Evolutionary conservation across 2,888 invertebrate species (phyloP).

Genomic region (Tetanocera ferruginea): DNA sequence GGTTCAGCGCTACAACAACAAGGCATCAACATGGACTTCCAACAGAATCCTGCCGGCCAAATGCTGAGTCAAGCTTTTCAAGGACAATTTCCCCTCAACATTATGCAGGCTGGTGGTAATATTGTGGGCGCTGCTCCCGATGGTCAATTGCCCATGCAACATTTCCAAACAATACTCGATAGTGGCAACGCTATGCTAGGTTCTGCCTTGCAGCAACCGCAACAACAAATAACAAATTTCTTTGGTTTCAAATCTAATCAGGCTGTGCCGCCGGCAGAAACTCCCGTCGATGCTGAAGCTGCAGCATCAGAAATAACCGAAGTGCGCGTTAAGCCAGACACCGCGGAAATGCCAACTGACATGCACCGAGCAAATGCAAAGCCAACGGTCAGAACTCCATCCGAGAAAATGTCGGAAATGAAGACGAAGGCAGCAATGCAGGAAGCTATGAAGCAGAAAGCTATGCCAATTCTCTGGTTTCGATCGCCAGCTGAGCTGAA

Average conservation of each 20-base stretch:
- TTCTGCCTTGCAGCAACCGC: neutral
- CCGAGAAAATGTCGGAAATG: constrained; percentile 48
- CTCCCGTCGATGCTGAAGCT: constrained; percentile 12
- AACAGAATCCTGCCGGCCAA: neutral
- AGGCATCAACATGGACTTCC: too few species aligned
- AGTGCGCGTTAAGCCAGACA: constrained; percentile 58
- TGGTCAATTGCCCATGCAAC: neutral
- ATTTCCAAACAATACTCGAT: neutral
- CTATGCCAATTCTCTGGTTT: constrained; percentile 62
- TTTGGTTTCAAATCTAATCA: neutral
- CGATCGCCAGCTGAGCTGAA: constrained; percentile 49
- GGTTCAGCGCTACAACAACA: neutral
- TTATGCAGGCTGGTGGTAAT: neutral
- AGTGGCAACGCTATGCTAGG: neutral
- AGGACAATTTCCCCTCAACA: neutral
- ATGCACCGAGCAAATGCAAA: neutral
- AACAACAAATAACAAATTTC: neutral
- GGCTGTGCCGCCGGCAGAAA: neutral
- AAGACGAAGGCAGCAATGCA: constrained; percentile 52
- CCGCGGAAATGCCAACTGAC: neutral
- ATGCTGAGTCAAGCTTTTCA: neutral
- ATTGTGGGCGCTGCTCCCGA: neutral
- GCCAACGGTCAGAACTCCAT: neutral
- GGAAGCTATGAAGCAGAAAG: constrained; percentile 48
- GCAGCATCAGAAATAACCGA: constrained; percentile 61